Evolutionary conservation across 2,888 invertebrate species (phyloP).

Genomic region (Andrena haemorrhoa): DNA sequence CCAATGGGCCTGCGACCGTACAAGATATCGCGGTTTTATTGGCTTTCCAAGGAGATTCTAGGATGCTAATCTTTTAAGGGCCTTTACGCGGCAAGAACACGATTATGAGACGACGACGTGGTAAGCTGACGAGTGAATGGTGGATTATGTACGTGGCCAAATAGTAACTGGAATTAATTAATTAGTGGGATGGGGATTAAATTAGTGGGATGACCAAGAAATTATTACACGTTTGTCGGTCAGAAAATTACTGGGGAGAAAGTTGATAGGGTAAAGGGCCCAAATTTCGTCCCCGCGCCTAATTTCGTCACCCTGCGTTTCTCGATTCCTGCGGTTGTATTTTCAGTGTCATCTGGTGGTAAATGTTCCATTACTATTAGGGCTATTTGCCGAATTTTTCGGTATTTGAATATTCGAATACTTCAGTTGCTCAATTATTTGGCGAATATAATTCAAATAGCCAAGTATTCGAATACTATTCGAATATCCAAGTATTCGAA

Average conservation of each 20-base stretch:
- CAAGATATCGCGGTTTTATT: constrained; percentile 37
- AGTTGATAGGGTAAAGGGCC: no score
- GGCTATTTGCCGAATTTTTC: no score
- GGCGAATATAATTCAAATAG: no score
- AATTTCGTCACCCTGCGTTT: no score
- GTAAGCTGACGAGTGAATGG: constrained; percentile 20
- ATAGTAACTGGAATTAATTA: constrained; percentile 21
- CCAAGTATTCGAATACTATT: no score
- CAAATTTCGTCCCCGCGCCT: no score
- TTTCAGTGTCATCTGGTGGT: no score
- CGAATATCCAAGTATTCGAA: no score
- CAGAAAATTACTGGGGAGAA: neutral
- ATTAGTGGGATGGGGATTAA: constrained; percentile 7
- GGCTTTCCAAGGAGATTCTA: constrained; percentile 16
- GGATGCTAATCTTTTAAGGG: constrained; percentile 29
- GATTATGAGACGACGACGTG: neutral
- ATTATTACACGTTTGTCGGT: neutral
- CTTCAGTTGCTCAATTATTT: no score
- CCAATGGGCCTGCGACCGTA: constrained; percentile 1
- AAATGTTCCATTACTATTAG: no score
- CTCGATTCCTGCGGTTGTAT: no score
- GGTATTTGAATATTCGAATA: no score
- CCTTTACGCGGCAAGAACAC: constrained; percentile 23
- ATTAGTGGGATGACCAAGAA: constrained; percentile 15
- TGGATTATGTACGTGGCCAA: neutral